Conservation (phyloP, 2,888 invertebrate genomes). For the Cecidostiba fungosa region DNA sequence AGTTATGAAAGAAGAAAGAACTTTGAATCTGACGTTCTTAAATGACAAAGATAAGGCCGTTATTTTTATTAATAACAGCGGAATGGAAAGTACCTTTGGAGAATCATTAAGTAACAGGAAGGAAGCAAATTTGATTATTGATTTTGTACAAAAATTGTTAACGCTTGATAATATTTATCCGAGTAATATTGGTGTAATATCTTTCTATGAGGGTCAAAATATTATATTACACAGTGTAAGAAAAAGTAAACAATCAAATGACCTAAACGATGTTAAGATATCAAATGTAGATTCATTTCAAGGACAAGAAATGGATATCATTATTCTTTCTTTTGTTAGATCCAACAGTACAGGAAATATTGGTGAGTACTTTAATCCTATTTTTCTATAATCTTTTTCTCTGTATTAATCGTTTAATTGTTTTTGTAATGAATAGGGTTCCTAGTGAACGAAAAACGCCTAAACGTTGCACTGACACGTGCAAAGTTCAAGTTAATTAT, state of each 20-base stretch:
- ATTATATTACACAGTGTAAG: neutral
- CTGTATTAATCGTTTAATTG: neutral
- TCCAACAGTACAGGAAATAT: constrained; percentile 12
- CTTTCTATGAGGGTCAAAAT: constrained; percentile 18
- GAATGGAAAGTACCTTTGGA: neutral
- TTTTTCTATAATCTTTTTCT: constrained; percentile 11
- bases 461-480: constrained; percentile 10
- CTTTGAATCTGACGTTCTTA: neutral
- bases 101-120: neutral
- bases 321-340: constrained; percentile 22
- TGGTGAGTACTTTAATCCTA: constrained; percentile 13
- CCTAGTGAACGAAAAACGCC: constrained; percentile 11
- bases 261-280: neutral
- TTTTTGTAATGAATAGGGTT: constrained; percentile 17
- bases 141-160: constrained; percentile 3
- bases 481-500: constrained; percentile 20
- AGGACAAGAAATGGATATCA: constrained; percentile 17
- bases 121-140: constrained; percentile 9
- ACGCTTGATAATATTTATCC: neutral
- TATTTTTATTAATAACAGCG: neutral
- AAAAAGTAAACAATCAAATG: neutral
- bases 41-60: constrained; percentile 12
- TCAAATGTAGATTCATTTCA: constrained; percentile 29
- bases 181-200: neutral
- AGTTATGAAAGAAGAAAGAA: constrained; percentile 5